phyloP scores from a whole-genome alignment of 2,888 invertebrate genomes.

The Drepanosiphum platanoidis region DNA sequence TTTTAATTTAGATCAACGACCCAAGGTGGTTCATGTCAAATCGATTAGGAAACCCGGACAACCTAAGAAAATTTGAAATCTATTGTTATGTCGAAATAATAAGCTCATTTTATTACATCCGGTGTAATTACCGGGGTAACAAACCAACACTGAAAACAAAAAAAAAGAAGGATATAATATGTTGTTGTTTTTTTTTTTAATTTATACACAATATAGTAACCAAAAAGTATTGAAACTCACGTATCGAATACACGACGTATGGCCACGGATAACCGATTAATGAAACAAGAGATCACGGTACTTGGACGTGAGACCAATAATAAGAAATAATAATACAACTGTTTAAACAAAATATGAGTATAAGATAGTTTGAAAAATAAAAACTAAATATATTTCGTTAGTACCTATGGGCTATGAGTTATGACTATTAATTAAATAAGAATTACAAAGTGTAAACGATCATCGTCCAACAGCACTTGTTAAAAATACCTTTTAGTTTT shows the following conservation, averaged over 20 bases:
- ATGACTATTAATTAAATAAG: too few species aligned
- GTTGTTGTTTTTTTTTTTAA: background rate
- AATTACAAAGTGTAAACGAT: too few species aligned
- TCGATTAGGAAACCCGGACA: conserved; percentile 13
- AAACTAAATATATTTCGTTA: too few species aligned
- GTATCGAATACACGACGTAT: background rate
- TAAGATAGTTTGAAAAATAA: too few species aligned
- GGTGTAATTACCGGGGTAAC: conserved; percentile 2
- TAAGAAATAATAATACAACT: background rate
- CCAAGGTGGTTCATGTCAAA: conserved; percentile 11
- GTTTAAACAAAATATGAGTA: background rate
- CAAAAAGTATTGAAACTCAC: background rate
- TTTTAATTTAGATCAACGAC: background rate
- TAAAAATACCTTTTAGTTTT: too few species aligned
- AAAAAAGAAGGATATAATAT: conserved; percentile 34
- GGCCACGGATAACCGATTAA: background rate
- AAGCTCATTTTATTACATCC: conserved; percentile 23
- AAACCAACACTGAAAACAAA: background rate
- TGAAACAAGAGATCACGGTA: background rate
- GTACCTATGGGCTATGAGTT: too few species aligned
- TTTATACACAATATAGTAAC: conserved; percentile 11
- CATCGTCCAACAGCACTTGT: too few species aligned
- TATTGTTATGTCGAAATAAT: conserved; percentile 35
- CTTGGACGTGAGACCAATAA: background rate
- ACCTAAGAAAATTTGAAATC: conserved; percentile 16